Percentiles rank a stretch among this genome's conserved stretches.
These are phyloP conservation scores for Tursiops truncatus DNA, from an alignment of 2,113 vertebrate genomes.

Conservation along the genomic window DNA sequence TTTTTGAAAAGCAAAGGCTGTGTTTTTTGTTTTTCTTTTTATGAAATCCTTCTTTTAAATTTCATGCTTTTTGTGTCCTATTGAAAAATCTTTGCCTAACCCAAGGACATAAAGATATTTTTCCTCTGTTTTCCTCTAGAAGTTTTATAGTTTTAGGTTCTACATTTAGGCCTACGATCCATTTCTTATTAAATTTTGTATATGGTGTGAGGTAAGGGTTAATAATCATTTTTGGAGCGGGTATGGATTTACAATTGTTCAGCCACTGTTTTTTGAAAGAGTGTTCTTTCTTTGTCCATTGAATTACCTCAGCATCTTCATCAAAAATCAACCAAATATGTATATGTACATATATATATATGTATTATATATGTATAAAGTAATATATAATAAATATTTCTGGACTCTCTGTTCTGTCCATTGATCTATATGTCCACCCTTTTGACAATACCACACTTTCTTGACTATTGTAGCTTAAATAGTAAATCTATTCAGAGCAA, in stretches of 20 bases:
- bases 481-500: background rate
- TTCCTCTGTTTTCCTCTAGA: background rate
- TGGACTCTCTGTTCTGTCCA: background rate
- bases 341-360: too few species aligned
- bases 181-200: conserved; percentile 34
- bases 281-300: background rate
- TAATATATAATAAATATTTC: background rate
- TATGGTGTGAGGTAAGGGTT: background rate
- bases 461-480: background rate
- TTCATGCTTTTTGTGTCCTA: background rate
- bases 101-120: too few species aligned
- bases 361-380: background rate
- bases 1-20: background rate
- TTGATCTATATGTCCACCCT: background rate
- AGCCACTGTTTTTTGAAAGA: background rate
- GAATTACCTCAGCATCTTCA: background rate
- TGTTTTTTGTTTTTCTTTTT: background rate
- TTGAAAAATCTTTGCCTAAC: conserved; percentile 1
- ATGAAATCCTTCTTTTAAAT: background rate
- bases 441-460: background rate
- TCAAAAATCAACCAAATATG: background rate
- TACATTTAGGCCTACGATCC: background rate
- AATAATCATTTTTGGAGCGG: background rate
- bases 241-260: background rate
- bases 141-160: conserved; percentile 7